Evolutionary conservation across 2,113 vertebrate species (phyloP).

Genomic region (Todiramphus chloris): DNA sequence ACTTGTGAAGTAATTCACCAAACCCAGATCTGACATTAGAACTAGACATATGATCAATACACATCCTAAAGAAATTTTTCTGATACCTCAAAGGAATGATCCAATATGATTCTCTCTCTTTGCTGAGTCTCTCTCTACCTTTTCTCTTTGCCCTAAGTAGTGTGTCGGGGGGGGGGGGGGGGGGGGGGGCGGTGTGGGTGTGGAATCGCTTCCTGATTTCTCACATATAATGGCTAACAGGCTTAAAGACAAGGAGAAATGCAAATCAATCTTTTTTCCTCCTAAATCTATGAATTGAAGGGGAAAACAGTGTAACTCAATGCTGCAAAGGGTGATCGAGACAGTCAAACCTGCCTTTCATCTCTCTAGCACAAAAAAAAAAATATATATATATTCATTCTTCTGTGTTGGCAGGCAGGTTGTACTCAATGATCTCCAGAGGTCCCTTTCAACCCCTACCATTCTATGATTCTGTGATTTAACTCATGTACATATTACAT

Average conservation of each 20-base stretch:
- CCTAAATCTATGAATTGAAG: background rate
- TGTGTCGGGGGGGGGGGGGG: rapidly evolving
- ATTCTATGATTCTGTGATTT: too few relatives aligned
- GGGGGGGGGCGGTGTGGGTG: too few relatives aligned
- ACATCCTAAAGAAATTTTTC: background rate
- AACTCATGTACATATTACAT: background rate
- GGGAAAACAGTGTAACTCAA: background rate
- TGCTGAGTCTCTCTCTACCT: background rate
- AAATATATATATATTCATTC: too few relatives aligned
- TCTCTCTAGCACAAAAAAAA: background rate
- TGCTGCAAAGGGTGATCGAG: background rate
- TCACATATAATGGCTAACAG: background rate
- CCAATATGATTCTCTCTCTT: background rate
- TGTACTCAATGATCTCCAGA: too few relatives aligned
- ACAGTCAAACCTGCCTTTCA: background rate
- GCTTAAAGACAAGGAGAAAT: background rate
- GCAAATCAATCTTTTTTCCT: background rate
- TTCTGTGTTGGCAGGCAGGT: too few relatives aligned
- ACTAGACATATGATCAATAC: background rate
- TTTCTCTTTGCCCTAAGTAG: background rate
- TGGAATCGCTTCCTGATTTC: background rate
- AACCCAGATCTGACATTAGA: background rate
- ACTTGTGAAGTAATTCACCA: background rate
- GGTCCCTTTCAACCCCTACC: too few relatives aligned
- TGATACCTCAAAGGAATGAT: background rate